A percentile compares a stretch with the other conserved stretches of the same genome.
Evolutionary conservation across 2,113 vertebrate genomes (phyloP).

Genomic region (Tenrec ecaudatus): DNA sequence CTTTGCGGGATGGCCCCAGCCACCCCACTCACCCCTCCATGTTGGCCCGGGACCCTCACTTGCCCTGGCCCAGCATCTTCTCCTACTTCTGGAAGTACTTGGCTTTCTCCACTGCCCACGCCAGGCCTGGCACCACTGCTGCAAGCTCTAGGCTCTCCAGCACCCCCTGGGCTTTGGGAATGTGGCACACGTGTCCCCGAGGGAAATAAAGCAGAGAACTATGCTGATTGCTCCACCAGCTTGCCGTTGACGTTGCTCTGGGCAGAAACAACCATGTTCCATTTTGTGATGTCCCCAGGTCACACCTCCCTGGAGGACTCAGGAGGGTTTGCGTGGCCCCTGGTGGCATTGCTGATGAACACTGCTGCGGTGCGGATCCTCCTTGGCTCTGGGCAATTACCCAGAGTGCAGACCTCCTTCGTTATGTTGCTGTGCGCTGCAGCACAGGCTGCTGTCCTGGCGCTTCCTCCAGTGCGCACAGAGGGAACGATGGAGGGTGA

Average conservation of each 20-base stretch:
- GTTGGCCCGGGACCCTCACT: no score
- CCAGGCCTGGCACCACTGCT: rapidly evolving
- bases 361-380: rapidly evolving
- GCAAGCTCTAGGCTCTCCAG: rapidly evolving
- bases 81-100: background rate
- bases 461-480: background rate
- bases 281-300: background rate
- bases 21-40: no score
- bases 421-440: rapidly evolving
- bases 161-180: background rate
- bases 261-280: background rate
- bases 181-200: rapidly evolving
- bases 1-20: no score
- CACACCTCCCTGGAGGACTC: background rate
- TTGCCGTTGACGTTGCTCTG: background rate
- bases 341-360: background rate
- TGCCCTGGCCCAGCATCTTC: background rate
- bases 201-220: background rate
- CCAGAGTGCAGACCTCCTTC: background rate
- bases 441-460: rapidly evolving
- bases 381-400: background rate
- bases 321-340: rapidly evolving
- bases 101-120: rapidly evolving
- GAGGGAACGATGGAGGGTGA: rapidly evolving
- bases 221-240: rapidly evolving